Base-by-base conservation (phyloP, 1,140 invertebrate species). In the Aphidius gifuensis region DNA sequence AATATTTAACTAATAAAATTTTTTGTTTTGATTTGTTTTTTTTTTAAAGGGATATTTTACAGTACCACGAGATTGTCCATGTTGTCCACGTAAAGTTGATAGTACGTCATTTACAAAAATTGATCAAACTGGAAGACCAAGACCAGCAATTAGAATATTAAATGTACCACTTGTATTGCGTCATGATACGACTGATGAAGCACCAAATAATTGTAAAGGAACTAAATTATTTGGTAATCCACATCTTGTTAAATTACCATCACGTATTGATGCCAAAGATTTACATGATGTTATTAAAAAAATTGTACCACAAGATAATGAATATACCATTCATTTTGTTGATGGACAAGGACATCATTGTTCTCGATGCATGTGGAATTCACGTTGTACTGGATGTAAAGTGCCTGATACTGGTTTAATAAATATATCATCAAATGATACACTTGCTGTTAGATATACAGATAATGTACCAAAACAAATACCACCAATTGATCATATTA, bases 351-450 rank as follows among this genome's bases (percentile, higher is more conserved):
- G 87, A 49, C 78, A 83, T 49, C 81, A 80, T 60, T 90, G 88
- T 70, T 87, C 85, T 9, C 79, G 87, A 7, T 90, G 88, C 73
- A 76, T 85, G 54, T 88, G 83, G 66, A 80, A 80, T 5, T 71
- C 72, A 5, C 84, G 85, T 67, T 90, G 88, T 71, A 77, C 78
- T 16, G 88, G 88, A 16, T 90, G 88, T 72, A 74, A 77, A 11
- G 71, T 89, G n/a, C 64, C 80, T 4, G 74, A 77, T 56, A 71
- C 74, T 5, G 83, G 83, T 11, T 76, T 83, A 58, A 74, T 88
- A 4, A 76, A 68, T 46, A 69, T 89, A 6, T 80, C 82, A 58
- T 82, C 82, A 39, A 83, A 82, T 6, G 87, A 88, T 70, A 85
- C 83, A 8, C 69, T 90, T 54, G 85, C 86, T 45, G 80, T 90